A percentile compares a stretch with the other conserved stretches of the same genome.
Evolutionary conservation across 2,888 invertebrate genomes (phyloP).

Genomic region (Campopleginae sp.): DNA sequence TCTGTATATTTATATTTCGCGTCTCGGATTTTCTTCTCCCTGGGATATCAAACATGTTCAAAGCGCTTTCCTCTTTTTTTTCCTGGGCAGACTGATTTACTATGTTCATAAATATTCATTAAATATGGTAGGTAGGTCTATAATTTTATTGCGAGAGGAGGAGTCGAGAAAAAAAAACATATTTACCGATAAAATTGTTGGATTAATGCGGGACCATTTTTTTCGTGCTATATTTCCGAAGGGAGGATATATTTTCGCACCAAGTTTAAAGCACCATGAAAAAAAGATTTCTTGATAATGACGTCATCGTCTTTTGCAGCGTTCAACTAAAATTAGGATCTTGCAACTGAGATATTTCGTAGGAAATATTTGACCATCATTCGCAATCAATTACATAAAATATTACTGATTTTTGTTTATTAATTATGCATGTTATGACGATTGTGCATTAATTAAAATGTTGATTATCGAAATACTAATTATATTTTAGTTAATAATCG

Average conservation of each 20-base stretch:
- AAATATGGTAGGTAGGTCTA: constrained; percentile 17
- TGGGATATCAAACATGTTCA: constrained; percentile 17
- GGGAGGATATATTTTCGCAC: background rate
- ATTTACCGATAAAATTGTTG: constrained; percentile 48
- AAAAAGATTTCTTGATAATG: constrained; percentile 48
- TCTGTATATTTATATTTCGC: background rate
- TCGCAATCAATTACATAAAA: background rate
- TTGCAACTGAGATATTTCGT: constrained; percentile 30
- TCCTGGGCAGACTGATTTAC: constrained; percentile 27
- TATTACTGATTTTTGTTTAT: background rate
- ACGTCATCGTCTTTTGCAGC: constrained; percentile 24
- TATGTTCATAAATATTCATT: constrained; percentile 51
- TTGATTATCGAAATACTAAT: background rate
- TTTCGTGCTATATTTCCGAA: constrained; percentile 24
- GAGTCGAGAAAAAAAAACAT: constrained; percentile 9
- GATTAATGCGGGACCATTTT: constrained; percentile 44
- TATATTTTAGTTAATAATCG: background rate
- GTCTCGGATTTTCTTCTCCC: constrained; percentile 14
- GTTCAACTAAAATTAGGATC: constrained; percentile 41
- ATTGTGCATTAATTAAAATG: background rate
- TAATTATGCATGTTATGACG: background rate
- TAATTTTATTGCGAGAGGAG: constrained; percentile 33
- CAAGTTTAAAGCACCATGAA: constrained; percentile 33
- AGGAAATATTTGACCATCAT: constrained; percentile 14
- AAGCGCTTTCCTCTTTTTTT: background rate